Base-by-base conservation (phyloP, 2,888 invertebrate genomes). In the Nomada goodeniana region DNA sequence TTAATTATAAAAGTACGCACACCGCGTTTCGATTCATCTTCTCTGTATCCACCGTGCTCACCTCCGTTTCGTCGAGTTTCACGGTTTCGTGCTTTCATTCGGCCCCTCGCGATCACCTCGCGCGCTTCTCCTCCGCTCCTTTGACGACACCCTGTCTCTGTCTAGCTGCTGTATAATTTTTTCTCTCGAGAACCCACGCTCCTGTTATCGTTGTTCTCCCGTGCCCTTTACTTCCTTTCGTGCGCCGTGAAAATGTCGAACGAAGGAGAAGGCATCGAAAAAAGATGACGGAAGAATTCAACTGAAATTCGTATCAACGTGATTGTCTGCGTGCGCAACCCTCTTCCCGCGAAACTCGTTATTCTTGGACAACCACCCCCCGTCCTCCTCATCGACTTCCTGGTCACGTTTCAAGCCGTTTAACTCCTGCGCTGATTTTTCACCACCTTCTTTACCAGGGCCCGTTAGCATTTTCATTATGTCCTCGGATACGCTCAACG, bases 391-490 rank as follows among this genome's bases (percentile, higher is more conserved):
- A 26, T 70, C 36, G 23, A 57, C 52, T 80, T 71, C 50, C 67
- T 42, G 67, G 67, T 80, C 80, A 80, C 80, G 77, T 80, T 20
- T 20, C 61, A 13, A 47, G 26, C 42, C 44, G 70, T 50, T 78
- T 78, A 78, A 61, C 77, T 64, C 23, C 29, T 53, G 10, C 61
- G 23, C 42, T 57, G 75, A 74, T 74, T 61, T 47, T 57, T 63
- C 74, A 42, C n/a, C 57, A 20, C 55, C 55, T 36, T 63, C 29
- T 78, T 42, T 26, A 9, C 20, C 67, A 9, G 15, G 50, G 9
- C 61, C 42, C n/a, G 36, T 68, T 20, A 57, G 42, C 52, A 68
- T 63, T 65, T 67, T n/a, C 53, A 13, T 67, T 57, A 59, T 42
- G 59, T 29, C 42, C 11, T 15, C 5, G 13, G 50, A 18, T 3